phyloP scores from a whole-genome alignment of 2,797 vertebrate genomes.

The Lutra lutra region DNA sequence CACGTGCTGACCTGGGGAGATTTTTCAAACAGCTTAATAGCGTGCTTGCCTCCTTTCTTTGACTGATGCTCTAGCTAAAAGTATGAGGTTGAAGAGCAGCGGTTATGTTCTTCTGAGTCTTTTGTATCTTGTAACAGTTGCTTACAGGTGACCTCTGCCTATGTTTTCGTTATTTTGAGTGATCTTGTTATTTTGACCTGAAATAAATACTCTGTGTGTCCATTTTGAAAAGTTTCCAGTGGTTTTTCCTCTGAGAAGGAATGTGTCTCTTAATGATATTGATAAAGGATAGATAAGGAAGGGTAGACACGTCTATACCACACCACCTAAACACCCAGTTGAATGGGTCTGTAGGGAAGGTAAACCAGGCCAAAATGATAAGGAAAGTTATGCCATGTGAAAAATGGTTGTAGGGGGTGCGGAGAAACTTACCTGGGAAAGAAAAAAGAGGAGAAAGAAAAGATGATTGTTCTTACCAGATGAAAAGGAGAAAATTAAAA shows the following conservation, averaged over 20 bases:
- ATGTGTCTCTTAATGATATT: not conserved
- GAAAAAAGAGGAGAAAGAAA: not conserved
- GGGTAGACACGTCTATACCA: not conserved
- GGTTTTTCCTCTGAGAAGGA: constrained; percentile 35
- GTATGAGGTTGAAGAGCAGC: constrained; percentile 61
- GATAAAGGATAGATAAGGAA: not conserved
- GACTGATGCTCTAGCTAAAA: constrained; percentile 73
- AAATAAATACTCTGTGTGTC: not conserved
- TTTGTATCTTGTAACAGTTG: constrained; percentile 28
- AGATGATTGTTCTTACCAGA: not conserved
- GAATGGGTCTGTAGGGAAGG: not conserved
- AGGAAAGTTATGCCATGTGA: not conserved
- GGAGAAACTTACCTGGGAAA: not conserved
- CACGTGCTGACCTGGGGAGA: constrained; percentile 84
- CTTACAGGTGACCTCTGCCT: constrained; percentile 47
- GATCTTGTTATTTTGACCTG: constrained; percentile 21
- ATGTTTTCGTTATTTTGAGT: not conserved
- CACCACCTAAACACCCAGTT: not conserved
- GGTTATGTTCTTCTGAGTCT: constrained; percentile 26
- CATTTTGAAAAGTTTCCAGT: not conserved
- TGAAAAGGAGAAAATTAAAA: not conserved
- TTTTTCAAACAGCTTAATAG: constrained; percentile 83
- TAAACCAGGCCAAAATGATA: not conserved
- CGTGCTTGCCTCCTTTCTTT: constrained; percentile 81
- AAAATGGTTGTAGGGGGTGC: not conserved